Conservation (phyloP, 2,888 invertebrate species). For the Pheosia gnoma region DNA sequence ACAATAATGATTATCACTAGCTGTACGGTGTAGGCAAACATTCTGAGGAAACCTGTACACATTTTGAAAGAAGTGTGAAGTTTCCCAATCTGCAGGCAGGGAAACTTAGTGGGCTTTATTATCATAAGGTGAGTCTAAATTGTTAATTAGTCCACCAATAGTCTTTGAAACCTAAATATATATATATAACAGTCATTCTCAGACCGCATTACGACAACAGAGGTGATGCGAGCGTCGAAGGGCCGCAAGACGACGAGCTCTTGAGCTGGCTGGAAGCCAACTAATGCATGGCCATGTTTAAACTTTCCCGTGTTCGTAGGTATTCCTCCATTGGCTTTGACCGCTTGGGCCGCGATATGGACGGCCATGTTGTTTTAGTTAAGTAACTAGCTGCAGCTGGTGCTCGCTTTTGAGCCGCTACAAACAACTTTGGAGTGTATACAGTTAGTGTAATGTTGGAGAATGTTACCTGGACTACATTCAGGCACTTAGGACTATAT, state of each 20-base stretch:
- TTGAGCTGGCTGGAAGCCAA: conserved; percentile 33
- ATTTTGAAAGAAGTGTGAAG: too few relatives aligned
- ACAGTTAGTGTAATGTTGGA: neutral
- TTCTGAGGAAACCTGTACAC: too few relatives aligned
- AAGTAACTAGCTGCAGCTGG: conserved; percentile 28
- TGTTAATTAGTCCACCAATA: too few relatives aligned
- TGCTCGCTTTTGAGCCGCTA: conserved; percentile 13
- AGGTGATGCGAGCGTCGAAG: conserved; percentile 10
- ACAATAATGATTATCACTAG: too few relatives aligned
- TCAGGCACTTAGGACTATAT: neutral
- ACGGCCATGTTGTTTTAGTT: conserved; percentile 35
- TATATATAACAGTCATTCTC: neutral
- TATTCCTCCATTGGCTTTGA: conserved; percentile 40
- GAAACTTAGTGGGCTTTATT: too few relatives aligned
- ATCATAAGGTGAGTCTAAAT: too few relatives aligned
- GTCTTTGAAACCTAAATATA: too few relatives aligned
- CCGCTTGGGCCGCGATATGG: conserved; percentile 37
- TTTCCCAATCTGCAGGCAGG: too few relatives aligned
- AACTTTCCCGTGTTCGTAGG: conserved; percentile 32
- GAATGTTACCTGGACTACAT: neutral
- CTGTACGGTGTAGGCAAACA: too few relatives aligned
- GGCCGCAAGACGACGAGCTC: conserved; percentile 26
- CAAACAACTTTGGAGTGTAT: conserved; percentile 2
- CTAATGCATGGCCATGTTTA: conserved; percentile 40
- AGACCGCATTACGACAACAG: neutral